Conservation (phyloP, 2,888 invertebrate genomes). For the Eupsilia transversa region DNA sequence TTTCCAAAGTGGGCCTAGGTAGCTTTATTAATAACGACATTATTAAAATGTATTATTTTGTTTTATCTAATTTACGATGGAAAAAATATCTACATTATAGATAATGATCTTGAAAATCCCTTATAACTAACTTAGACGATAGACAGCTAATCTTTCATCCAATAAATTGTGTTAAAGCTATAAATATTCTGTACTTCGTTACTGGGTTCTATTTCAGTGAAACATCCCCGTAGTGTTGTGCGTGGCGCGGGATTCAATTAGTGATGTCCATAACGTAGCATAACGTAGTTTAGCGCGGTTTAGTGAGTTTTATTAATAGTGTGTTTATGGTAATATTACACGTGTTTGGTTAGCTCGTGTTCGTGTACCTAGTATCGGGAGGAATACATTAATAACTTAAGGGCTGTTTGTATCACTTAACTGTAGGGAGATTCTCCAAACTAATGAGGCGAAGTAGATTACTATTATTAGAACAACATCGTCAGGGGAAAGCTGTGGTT, state of each 20-base stretch:
- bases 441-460: not conserved
- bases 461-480: not conserved
- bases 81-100: too few relatives aligned
- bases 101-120: not conserved
- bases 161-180: slow-evolving; percentile 8
- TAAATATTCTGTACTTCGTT: slow-evolving; percentile 11
- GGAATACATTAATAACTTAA: slow-evolving; percentile 30
- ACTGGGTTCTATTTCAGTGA: slow-evolving; percentile 29
- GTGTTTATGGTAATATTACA: slow-evolving; percentile 54
- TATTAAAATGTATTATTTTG: not conserved
- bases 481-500: not conserved
- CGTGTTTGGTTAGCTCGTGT: slow-evolving; percentile 14
- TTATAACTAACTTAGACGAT: slow-evolving; percentile 4
- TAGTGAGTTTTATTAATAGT: slow-evolving; percentile 48
- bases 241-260: slow-evolving; percentile 28
- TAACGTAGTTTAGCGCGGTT: slow-evolving; percentile 10
- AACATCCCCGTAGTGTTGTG: slow-evolving; percentile 21
- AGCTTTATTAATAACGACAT: slow-evolving; percentile 1
- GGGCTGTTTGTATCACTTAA: not conserved
- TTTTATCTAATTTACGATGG: not conserved
- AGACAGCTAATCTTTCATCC: not conserved
- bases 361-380: not conserved
- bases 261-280: slow-evolving; percentile 35
- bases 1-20: not conserved
- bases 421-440: not conserved